Evolutionary conservation across 2,797 vertebrate species (phyloP).

Genomic region (Eremophila alpestris): DNA sequence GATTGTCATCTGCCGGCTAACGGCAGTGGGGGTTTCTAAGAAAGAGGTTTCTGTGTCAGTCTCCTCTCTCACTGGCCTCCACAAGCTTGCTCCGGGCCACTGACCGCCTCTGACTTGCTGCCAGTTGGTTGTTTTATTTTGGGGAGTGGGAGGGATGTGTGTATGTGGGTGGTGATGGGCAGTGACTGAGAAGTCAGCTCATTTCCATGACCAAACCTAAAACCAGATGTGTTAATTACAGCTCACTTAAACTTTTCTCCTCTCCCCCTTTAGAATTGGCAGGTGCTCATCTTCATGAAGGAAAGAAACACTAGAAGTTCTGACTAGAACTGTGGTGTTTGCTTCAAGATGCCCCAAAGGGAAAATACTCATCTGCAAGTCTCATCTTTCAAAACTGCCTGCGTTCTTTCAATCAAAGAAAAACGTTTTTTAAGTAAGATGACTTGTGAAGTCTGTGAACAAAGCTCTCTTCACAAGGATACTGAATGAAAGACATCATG

Average conservation of each 20-base stretch:
- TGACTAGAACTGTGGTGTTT: neutral
- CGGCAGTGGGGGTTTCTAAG: neutral
- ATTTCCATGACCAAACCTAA: neutral
- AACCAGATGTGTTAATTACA: neutral
- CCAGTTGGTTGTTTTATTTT: neutral
- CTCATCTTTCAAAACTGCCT: neutral
- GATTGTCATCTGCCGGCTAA: neutral
- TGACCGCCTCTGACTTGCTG: neutral
- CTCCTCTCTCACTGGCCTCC: neutral
- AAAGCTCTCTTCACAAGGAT: neutral
- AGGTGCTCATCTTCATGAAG: conserved; percentile 25
- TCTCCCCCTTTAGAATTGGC: neutral
- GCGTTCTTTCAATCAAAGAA: neutral
- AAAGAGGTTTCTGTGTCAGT: neutral
- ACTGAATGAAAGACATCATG: conserved; percentile 5
- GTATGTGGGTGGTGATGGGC: neutral
- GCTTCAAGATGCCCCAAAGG: conserved; percentile 40
- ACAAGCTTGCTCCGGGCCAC: neutral
- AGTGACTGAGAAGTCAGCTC: neutral
- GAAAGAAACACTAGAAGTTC: neutral
- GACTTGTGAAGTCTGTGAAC: conserved; percentile 38
- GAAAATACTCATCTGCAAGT: neutral
- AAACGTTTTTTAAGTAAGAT: conserved; percentile 27
- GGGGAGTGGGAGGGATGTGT: too few relatives aligned
- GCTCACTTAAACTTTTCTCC: neutral